Percentiles rank a stretch among this genome's conserved stretches.
Evolutionary conservation across 2,113 vertebrate genomes (phyloP).

Genomic region (Ciconia stormi): DNA sequence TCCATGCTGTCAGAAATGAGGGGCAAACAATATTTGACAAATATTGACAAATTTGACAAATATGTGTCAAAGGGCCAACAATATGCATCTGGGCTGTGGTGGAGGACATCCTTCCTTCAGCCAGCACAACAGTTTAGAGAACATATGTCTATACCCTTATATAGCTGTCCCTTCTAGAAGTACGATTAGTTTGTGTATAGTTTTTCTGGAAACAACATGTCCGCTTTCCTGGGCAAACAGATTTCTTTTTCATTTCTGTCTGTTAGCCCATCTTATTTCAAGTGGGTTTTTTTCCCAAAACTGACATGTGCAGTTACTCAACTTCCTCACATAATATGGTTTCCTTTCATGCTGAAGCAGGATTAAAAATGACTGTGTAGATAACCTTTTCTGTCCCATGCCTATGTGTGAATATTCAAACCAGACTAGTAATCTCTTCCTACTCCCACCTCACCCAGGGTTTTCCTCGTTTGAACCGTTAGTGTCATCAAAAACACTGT

Average conservation of each 20-base stretch:
- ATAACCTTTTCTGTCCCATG: neutral
- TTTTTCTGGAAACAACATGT: neutral
- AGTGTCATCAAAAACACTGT: neutral
- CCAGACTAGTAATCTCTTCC: neutral
- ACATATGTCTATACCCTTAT: neutral
- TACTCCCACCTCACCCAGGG: neutral
- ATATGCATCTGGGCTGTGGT: neutral
- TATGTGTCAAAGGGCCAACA: neutral
- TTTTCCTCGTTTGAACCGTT: neutral
- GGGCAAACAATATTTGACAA: no score
- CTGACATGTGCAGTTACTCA: neutral
- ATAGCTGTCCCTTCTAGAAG: neutral
- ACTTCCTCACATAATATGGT: neutral
- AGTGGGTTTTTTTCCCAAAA: neutral
- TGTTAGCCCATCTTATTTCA: neutral
- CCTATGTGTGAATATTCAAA: neutral
- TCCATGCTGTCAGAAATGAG: neutral
- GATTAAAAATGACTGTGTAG: neutral
- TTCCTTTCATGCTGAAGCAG: neutral
- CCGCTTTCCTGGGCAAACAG: neutral
- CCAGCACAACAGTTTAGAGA: neutral
- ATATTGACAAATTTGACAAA: no score
- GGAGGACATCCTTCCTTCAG: neutral
- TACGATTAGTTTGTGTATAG: neutral
- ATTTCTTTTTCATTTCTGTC: conserved; percentile 1